Evolutionary conservation across 1,140 invertebrate genomes (phyloP).

Genomic region (Sinonovacula constricta): DNA sequence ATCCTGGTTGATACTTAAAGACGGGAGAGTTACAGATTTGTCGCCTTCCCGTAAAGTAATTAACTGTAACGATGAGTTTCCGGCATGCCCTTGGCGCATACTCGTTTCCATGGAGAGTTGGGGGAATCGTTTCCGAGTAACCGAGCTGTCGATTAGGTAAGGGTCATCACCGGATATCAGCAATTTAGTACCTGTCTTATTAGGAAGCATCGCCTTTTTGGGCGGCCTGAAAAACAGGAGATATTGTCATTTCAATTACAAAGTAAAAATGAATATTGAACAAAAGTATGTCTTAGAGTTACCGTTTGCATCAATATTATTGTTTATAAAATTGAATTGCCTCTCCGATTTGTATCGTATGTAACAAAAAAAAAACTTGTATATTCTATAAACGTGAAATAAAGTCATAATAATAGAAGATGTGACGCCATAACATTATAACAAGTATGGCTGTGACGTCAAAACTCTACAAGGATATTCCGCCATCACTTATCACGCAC

Average conservation of each 20-base stretch:
- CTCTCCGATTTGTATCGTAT: too few species aligned
- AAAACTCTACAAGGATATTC: too few species aligned
- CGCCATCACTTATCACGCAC: constrained; percentile 57
- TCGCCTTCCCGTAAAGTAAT: constrained; percentile 79
- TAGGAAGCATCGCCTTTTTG: constrained; percentile 61
- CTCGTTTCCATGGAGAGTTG: constrained; percentile 74
- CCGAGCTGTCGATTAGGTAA: constrained; percentile 78
- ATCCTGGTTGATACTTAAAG: constrained; percentile 80
- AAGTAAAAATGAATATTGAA: too few species aligned
- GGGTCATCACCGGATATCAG: constrained; percentile 80
- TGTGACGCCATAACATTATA: too few species aligned
- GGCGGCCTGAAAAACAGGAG: constrained; percentile 46
- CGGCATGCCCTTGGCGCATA: constrained; percentile 54
- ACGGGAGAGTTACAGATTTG: constrained; percentile 78
- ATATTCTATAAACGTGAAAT: too few species aligned
- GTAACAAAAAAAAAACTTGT: too few species aligned
- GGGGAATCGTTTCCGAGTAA: constrained; percentile 79
- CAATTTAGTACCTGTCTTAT: constrained; percentile 62
- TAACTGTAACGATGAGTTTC: constrained; percentile 71
- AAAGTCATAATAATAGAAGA: too few species aligned
- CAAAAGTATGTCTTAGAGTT: too few species aligned
- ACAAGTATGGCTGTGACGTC: too few species aligned
- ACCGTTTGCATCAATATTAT: too few species aligned
- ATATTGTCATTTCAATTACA: background rate
- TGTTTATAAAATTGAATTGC: too few species aligned